Conservation (phyloP, 2,888 invertebrate species). For the Pyrrhosoma nymphula region DNA sequence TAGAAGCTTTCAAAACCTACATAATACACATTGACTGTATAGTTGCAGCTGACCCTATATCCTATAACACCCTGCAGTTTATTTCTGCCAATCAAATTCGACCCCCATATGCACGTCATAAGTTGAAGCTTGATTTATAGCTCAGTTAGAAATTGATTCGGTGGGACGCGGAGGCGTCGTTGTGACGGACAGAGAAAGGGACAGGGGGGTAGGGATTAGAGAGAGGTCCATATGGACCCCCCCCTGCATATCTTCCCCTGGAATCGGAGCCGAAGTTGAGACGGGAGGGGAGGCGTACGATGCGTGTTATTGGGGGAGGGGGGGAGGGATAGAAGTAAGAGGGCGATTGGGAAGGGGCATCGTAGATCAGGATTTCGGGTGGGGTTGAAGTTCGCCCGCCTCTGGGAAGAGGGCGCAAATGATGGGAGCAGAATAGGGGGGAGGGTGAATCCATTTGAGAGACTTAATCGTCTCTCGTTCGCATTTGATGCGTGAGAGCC, state of each 20-base stretch:
- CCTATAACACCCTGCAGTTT: neutral
- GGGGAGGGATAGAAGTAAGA: neutral
- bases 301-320: neutral
- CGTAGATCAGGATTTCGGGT: neutral
- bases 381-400: neutral
- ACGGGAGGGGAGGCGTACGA: neutral
- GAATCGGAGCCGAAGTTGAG: neutral
- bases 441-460: neutral
- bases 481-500: neutral
- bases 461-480: neutral
- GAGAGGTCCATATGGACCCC: neutral
- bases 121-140: slow-evolving; percentile 29
- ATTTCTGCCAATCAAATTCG: slow-evolving; percentile 14
- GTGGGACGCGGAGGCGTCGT: neutral
- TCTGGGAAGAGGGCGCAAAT: neutral
- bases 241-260: neutral
- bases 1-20: neutral
- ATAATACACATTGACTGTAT: neutral
- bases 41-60: neutral
- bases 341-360: neutral
- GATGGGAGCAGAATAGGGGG: neutral
- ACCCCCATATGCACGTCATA: neutral
- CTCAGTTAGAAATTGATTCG: slow-evolving; percentile 11
- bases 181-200: neutral
- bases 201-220: neutral